Percentiles rank a stretch among this genome's conserved stretches.
These are phyloP conservation scores for Sinocyclocheilus anshuiensis DNA, from an alignment of 2,113 vertebrate species.

Conservation along the genomic window DNA sequence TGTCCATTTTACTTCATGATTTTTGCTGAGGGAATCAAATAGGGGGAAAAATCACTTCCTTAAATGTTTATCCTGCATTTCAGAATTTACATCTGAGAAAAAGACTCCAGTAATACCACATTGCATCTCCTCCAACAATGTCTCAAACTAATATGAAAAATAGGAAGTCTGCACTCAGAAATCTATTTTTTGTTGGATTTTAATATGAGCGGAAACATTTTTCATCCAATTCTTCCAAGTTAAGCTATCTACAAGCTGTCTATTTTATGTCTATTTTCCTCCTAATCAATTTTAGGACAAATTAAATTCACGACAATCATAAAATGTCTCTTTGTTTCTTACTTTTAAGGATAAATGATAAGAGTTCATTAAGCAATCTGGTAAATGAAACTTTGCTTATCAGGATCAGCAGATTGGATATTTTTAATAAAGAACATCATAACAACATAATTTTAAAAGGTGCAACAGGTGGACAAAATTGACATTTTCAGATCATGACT, in stretches of 20 bases:
- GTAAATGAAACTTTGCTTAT: neutral
- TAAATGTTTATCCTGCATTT: neutral
- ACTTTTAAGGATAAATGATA: neutral
- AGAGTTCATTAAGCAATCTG: neutral
- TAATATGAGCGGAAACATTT: neutral
- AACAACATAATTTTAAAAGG: neutral
- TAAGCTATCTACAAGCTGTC: neutral
- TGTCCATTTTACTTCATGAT: neutral
- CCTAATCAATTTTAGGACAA: neutral
- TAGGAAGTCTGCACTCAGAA: too few relatives aligned
- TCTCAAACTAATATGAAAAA: too few relatives aligned
- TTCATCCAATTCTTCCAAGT: neutral
- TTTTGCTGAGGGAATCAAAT: neutral
- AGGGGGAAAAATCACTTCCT: neutral
- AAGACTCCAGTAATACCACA: neutral
- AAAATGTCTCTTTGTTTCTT: neutral
- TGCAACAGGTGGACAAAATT: neutral
- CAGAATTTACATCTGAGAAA: neutral
- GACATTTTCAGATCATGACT: neutral
- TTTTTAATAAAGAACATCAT: neutral
- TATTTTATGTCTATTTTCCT: neutral
- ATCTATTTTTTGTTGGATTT: neutral
- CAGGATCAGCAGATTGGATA: neutral
- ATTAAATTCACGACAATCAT: neutral
- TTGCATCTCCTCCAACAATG: too few relatives aligned